Percentiles rank a stretch among this genome's conserved stretches.
These are phyloP conservation scores for Archilochus colubris DNA, from an alignment of 2,113 vertebrate species.

Conservation along the genomic window DNA sequence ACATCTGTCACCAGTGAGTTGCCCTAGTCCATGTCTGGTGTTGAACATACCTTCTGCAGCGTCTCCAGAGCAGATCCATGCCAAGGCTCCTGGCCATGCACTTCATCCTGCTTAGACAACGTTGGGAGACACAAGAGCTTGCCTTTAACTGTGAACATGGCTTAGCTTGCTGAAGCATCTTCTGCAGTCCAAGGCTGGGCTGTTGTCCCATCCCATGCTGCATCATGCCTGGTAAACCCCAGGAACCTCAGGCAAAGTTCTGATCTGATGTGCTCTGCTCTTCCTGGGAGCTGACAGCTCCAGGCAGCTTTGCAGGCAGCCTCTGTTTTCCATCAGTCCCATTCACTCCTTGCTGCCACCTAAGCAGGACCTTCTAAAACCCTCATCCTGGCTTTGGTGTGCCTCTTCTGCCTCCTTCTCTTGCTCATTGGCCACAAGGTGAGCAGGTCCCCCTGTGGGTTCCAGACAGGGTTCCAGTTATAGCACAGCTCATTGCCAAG, in stretches of 20 bases:
- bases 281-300: neutral
- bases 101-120: neutral
- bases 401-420: neutral
- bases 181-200: neutral
- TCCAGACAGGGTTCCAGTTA: neutral
- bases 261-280: neutral
- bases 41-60: neutral
- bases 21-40: neutral
- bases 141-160: neutral
- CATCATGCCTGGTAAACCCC: fast-evolving
- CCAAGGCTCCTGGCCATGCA: neutral
- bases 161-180: neutral
- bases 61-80: neutral
- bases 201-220: neutral
- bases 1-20: neutral
- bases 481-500: slow-evolving; percentile 7
- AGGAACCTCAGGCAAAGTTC: neutral
- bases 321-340: neutral
- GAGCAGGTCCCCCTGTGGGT: neutral
- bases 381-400: fast-evolving
- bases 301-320: neutral
- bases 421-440: neutral
- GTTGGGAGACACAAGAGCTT: neutral
- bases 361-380: neutral
- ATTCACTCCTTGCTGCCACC: neutral